A percentile compares a stretch with the other conserved stretches of the same genome.
Conservation (phyloP, 1,140 invertebrate genomes). For the Dinoponera quadriceps region DNA sequence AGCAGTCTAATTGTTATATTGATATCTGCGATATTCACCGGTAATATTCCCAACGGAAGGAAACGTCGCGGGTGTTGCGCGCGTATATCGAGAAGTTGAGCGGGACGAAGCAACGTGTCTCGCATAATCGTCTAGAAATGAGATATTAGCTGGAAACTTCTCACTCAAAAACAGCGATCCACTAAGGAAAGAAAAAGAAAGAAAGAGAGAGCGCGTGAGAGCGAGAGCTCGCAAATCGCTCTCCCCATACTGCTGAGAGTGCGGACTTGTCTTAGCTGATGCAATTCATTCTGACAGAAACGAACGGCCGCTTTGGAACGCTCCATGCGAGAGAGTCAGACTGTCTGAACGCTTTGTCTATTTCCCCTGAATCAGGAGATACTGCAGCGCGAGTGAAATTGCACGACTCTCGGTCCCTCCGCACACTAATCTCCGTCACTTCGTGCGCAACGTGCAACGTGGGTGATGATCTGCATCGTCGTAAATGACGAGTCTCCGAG, state of each 20-base stretch:
- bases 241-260: not conserved
- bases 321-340: constrained; percentile 60
- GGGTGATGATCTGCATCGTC: constrained; percentile 70
- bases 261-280: not conserved
- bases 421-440: constrained; percentile 64
- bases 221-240: not conserved
- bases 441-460: constrained; percentile 60
- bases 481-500: constrained; percentile 71
- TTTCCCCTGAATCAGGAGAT: constrained; percentile 81
- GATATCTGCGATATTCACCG: too few species aligned
- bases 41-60: too few species aligned
- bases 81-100: too few species aligned
- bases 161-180: not conserved
- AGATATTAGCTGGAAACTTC: not conserved
- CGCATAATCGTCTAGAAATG: constrained; percentile 18
- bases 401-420: constrained; percentile 69
- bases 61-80: too few species aligned
- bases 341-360: constrained; percentile 77
- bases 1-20: too few species aligned
- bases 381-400: constrained; percentile 80
- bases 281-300: constrained; percentile 49
- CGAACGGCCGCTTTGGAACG: constrained; percentile 65
- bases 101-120: not conserved
- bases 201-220: not conserved
- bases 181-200: not conserved